Base-by-base conservation (phyloP, 2,113 vertebrate genomes). In the Gasterosteus nipponicus region DNA sequence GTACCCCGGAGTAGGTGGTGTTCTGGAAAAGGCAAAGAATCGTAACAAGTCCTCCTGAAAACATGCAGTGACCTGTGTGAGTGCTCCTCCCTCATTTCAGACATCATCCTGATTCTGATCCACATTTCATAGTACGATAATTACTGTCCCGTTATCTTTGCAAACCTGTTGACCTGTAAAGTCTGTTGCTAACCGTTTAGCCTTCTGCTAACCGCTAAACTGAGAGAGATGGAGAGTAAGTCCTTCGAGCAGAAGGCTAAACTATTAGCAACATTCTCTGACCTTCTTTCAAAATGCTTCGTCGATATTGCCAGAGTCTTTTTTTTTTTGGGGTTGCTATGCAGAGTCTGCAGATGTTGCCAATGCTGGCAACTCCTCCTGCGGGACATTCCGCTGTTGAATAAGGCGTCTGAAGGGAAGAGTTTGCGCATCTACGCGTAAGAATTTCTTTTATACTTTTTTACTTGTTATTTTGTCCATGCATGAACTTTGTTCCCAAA, bases 271-370 rank as follows among this genome's bases (percentile, higher is more conserved):
- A 56, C 22, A 56, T 56, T 12, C 26, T 56, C 53, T 56, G 53
- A 14, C 22, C 53, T 26, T 54, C 53, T 56, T 26, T 12, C 26
- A 26, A 56, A 29, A 14, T 29, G 53, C 22, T 56, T 14, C 5
- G 10, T 22, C 53, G 22, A 56, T 56, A 29, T 56, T 56, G 19
- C 18, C 53, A 26, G 22, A 26, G 10, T 12, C 19, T 22, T 10
- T 53, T 44, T 54, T 26, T 54, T 54, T 54, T 3, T 9, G 4
- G 51, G 51, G 51, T 54, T 54, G 51, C 51, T 54, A 54, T 54
- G 51, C 51, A 54, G 51, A 54, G 51, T 22, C 22, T n/a, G 51
- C 51, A 54, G 51, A 54, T 54, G 53, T 56, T 56, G 22, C 53
- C 22, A 56, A 14, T 29, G 53, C 53, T 56, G 53, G 22, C 53